A percentile compares a stretch with the other conserved stretches of the same genome.
These are phyloP conservation scores for Dicrurus megarhynchus DNA, from an alignment of 2,113 vertebrate species.

Conservation along the genomic window DNA sequence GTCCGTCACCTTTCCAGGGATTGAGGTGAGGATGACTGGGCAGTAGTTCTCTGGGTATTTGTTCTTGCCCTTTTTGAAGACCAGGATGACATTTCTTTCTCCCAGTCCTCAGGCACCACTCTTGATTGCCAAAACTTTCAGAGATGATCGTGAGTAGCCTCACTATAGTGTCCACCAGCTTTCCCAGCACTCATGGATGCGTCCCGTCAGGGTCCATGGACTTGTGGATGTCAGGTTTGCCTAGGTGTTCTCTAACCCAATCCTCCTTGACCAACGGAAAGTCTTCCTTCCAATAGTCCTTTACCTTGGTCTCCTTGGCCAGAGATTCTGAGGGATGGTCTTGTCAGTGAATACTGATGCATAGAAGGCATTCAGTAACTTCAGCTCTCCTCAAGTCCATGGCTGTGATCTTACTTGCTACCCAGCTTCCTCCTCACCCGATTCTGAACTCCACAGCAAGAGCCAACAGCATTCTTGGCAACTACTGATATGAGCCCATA, in stretches of 20 bases:
- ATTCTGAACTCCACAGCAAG: not conserved
- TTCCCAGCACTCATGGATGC: not conserved
- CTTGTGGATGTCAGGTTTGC: not conserved
- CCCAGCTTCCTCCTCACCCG: not conserved
- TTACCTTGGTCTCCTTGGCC: not conserved
- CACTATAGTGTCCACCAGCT: not conserved
- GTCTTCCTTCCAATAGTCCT: not conserved
- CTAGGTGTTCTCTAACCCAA: not conserved
- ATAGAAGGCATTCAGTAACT: not conserved
- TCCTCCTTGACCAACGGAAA: not conserved
- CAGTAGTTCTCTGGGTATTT: not conserved
- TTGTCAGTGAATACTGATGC: not conserved
- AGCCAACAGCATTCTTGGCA: not conserved
- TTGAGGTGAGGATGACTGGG: not conserved
- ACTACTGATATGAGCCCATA: not conserved
- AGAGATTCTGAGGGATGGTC: not conserved
- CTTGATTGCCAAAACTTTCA: not conserved
- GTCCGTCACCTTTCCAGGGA: not conserved
- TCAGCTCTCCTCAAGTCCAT: not conserved
- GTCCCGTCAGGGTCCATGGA: not conserved
- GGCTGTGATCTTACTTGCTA: not conserved
- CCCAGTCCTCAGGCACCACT: not conserved
- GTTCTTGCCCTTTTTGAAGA: not conserved
- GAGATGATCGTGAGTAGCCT: not conserved
- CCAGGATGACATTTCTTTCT: not conserved